Evolutionary conservation across 2,113 vertebrate genomes (phyloP).

Genomic region (Strix aluco): DNA sequence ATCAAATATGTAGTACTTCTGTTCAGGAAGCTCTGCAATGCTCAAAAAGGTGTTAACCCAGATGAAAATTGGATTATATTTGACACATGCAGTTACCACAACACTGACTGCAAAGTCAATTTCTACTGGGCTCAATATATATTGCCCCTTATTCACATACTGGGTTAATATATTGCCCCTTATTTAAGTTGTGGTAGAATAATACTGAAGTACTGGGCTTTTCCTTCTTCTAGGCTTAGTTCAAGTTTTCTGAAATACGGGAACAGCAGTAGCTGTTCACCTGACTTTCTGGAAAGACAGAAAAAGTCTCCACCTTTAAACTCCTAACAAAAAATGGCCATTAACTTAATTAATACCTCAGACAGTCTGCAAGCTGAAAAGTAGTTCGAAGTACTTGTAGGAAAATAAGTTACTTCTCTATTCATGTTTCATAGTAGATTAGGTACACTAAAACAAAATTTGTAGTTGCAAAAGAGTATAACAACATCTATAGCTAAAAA

Average conservation of each 20-base stretch:
- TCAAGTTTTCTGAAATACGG: neutral
- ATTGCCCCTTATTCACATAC: neutral
- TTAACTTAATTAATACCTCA: neutral
- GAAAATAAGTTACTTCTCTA: neutral
- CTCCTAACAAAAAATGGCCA: neutral
- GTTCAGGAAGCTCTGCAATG: neutral
- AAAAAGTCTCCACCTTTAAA: neutral
- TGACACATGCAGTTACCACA: neutral
- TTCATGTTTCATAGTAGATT: neutral
- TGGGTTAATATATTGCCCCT: neutral
- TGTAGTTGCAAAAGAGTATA: neutral
- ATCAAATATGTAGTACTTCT: neutral
- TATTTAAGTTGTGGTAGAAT: neutral
- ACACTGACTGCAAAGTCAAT: neutral
- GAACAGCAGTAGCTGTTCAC: neutral
- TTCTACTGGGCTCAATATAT: neutral
- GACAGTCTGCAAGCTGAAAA: neutral
- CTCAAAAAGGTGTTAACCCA: neutral
- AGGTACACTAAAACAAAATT: neutral
- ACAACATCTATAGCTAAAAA: neutral
- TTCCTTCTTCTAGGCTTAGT: neutral
- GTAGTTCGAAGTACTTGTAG: neutral
- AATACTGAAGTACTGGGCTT: neutral
- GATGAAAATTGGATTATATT: neutral
- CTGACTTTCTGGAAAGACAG: neutral